A percentile compares a stretch with the other conserved stretches of the same genome.
Conservation (phyloP, 30 jellyfish, hydroid and myxozoan genomes). For the Sanderia malayensis region DNA sequence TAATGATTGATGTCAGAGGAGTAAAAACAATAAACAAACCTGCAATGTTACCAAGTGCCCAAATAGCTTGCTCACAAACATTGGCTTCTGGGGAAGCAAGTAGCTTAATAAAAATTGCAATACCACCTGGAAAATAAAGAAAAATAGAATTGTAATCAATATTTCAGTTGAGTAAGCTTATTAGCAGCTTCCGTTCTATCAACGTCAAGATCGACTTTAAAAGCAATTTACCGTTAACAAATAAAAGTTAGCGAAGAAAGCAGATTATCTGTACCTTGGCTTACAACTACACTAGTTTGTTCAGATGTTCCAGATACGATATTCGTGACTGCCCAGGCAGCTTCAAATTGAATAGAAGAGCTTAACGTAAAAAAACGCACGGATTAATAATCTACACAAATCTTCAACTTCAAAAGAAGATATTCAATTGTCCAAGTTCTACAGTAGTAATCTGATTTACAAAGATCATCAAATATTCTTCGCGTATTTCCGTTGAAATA, state of each 20-base stretch:
- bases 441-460: too few relatives aligned
- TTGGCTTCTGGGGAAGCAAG: slow-evolving; percentile 63
- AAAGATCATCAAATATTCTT: too few relatives aligned
- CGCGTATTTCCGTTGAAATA: too few relatives aligned
- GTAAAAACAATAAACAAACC: slow-evolving; percentile 35
- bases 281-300: slow-evolving; percentile 84
- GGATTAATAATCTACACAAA: too few relatives aligned
- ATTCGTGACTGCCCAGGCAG: slow-evolving; percentile 98
- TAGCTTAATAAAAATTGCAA: slow-evolving; percentile 65
- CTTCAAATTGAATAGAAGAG: slow-evolving; percentile 92
- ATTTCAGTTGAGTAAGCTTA: too few relatives aligned
- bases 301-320: slow-evolving; percentile 94
- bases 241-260: not conserved
- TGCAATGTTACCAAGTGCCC: slow-evolving; percentile 99
- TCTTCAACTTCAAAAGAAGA: too few relatives aligned
- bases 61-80: slow-evolving; percentile 96
- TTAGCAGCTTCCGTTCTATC: too few relatives aligned
- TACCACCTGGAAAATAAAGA: slow-evolving; percentile 91
- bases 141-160: too few relatives aligned
- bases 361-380: too few relatives aligned
- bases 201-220: too few relatives aligned
- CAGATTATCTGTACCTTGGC: slow-evolving; percentile 50
- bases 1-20: not conserved
- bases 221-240: too few relatives aligned
- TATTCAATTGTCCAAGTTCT: too few relatives aligned